Conservation (phyloP, 2,113 vertebrate species). For the Takifugu bimaculatus region DNA sequence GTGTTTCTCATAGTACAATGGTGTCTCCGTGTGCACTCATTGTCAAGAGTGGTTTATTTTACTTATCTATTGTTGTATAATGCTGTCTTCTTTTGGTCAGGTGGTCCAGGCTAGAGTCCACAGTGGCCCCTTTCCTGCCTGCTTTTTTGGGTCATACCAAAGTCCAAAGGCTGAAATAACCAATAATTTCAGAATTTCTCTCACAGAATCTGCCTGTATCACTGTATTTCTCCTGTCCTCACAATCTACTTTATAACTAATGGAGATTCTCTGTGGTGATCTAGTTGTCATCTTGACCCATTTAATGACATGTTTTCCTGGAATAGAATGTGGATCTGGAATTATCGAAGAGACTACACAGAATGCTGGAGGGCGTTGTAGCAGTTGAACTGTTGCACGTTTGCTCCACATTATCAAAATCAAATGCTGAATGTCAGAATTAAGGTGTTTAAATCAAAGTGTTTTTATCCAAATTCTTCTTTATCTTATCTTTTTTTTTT, state of each 20-base stretch:
- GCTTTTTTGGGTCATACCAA: no score
- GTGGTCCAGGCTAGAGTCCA: no score
- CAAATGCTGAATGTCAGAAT: background rate
- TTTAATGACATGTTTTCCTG: constrained; percentile 66
- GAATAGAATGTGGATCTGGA: constrained; percentile 68
- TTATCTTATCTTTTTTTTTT: constrained; percentile 1
- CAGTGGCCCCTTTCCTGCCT: no score
- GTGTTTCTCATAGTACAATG: no score
- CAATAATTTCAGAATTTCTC: background rate
- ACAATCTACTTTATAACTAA: constrained; percentile 25
- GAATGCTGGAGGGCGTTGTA: constrained; percentile 1
- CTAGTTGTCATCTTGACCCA: constrained; percentile 62
- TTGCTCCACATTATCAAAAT: constrained; percentile 11
- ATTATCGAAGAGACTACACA: constrained; percentile 44
- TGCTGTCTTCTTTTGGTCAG: no score
- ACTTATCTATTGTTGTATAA: no score
- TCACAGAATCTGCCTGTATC: background rate
- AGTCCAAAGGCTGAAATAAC: no score
- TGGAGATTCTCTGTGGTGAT: constrained; percentile 32
- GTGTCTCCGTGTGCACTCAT: no score
- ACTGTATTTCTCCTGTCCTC: constrained; percentile 5
- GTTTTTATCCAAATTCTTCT: constrained; percentile 5
- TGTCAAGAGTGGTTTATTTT: no score
- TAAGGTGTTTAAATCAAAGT: background rate
- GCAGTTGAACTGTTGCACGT: constrained; percentile 5